Evolutionary conservation across 2,888 invertebrate genomes (phyloP), one percentile per base, ranked within the genome.

Genomic region (Bombylius discolor): DNA sequence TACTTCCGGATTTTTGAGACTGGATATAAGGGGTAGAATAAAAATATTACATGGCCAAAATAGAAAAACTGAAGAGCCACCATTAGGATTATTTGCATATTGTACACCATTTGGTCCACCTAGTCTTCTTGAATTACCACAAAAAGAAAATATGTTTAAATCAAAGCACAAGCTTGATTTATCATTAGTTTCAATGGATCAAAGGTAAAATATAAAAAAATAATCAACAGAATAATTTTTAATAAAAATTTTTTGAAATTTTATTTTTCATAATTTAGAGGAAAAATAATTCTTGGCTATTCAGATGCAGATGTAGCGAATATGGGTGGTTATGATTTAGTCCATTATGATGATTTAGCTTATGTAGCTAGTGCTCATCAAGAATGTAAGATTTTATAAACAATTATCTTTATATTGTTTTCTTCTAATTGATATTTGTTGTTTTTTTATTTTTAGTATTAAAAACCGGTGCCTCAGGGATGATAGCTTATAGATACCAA

Each of bases 81-180:
- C 95, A 0, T 70, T 98, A 69, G 98, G 94, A 3, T 77, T 99
- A 53, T 97, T 98, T 69, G 98, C 98, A 60, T 88, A 98, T 56
- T 99, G 99, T 76, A 98, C 97, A 5, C 99, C 99, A 0, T 99
- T 99, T 69, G 99, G 99, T 0, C 99, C 99, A 13, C 95, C 99
- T 32, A 95, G 96, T 56, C 77, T 97, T 53, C 80, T 97, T 56
- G 99, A 99, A 75, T 90, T 96, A 63, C 96, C 97, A 5, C 94
- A 97, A 70, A 95, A 98, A 72, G 99, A 99, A 77, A 91, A 97
- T 65, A 97, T 99, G 88, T 96, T 99, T 79, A 99, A 99, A 77
- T 96, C 95, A 73, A 99, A 99, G 78, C 99, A 99, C 79, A 96
- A 97, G 72, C 81, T 99, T 66, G 98, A 99, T 76, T 82, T 99